Conservation (phyloP, 2,888 invertebrate genomes). For the Mamestra brassicae region DNA sequence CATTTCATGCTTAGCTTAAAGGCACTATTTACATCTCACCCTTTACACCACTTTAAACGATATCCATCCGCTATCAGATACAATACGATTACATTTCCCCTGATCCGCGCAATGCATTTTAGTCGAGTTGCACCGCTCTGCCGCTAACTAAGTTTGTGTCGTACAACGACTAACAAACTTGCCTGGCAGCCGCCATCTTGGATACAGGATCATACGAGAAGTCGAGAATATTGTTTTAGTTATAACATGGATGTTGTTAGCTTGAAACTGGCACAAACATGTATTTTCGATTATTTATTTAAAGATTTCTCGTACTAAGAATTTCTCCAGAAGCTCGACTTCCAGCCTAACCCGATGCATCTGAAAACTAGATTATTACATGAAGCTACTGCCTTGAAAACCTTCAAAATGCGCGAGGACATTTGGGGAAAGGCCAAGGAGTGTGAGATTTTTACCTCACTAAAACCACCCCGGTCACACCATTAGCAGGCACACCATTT, state of each 20-base stretch:
- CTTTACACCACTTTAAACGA: background rate
- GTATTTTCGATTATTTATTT: background rate
- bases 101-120: background rate
- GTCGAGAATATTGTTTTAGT: constrained; percentile 40
- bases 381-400: too few relatives aligned
- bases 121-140: background rate
- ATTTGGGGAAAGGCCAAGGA: too few relatives aligned
- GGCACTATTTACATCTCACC: too few relatives aligned
- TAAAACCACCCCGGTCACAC: too few relatives aligned
- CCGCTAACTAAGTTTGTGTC: constrained; percentile 47
- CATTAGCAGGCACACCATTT: too few relatives aligned
- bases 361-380: too few relatives aligned
- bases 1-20: too few relatives aligned
- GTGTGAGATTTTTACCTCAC: too few relatives aligned
- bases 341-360: too few relatives aligned
- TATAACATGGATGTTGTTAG: constrained; percentile 14
- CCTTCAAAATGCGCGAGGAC: too few relatives aligned
- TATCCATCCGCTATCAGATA: background rate
- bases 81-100: constrained; percentile 19
- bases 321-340: too few relatives aligned
- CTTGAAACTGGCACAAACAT: constrained; percentile 11
- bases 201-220: constrained; percentile 19
- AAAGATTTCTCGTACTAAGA: background rate
- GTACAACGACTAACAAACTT: constrained; percentile 39
- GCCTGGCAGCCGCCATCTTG: constrained; percentile 46